A percentile compares a stretch with the other conserved stretches of the same genome.
phyloP scores from a whole-genome alignment of 2,113 vertebrate genomes.

The Alces alces region DNA sequence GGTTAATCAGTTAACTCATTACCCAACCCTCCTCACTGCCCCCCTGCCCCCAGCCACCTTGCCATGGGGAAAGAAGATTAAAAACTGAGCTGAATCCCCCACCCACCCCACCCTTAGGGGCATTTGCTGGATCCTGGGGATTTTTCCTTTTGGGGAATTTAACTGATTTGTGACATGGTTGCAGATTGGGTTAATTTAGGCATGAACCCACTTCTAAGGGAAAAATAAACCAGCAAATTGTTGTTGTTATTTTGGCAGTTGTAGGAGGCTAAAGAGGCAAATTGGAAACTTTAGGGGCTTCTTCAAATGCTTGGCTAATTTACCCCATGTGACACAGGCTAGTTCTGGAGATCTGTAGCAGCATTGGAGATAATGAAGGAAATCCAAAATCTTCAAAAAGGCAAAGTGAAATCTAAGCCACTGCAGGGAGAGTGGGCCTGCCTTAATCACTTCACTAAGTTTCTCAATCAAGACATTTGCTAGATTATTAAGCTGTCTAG shows the following conservation, averaged over 20 bases:
- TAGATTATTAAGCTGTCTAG: not conserved
- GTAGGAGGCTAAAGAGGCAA: not conserved
- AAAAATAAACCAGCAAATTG: not conserved
- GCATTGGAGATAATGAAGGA: not conserved
- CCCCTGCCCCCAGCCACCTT: not conserved
- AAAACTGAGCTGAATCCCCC: not conserved
- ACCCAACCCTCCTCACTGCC: not conserved
- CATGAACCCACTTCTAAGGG: not conserved
- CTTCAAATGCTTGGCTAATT: not conserved
- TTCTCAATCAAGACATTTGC: not conserved
- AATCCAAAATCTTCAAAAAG: not conserved
- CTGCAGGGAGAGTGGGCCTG: not conserved
- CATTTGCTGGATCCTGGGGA: not conserved
- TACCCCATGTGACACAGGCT: not conserved
- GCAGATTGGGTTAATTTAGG: not conserved
- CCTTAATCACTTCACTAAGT: not conserved
- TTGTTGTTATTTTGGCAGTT: not conserved
- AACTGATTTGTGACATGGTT: not conserved
- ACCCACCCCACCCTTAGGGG: not conserved
- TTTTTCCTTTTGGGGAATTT: slow-evolving; percentile 4
- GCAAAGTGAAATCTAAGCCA: not conserved
- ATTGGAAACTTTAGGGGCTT: not conserved
- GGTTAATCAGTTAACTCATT: not conserved
- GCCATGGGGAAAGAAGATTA: not conserved
- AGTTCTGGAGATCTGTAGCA: not conserved